Evolutionary conservation across 2,113 vertebrate species (phyloP), one percentile per base, ranked within the genome.

Genomic region (Merops nubicus): DNA sequence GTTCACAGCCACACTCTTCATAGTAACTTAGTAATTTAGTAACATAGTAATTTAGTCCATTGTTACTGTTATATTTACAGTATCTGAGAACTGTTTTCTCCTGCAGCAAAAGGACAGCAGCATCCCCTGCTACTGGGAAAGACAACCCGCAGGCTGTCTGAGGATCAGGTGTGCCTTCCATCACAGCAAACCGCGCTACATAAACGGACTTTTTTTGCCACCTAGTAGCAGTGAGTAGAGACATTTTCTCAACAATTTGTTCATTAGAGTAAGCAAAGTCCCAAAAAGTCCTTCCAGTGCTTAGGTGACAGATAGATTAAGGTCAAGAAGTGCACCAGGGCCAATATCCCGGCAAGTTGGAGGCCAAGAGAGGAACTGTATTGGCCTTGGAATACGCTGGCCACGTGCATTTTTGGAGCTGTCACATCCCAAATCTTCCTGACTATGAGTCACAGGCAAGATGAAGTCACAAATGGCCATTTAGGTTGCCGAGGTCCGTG

Each of bases 191-290:
- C 97, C 98, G 81, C 96, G 98, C 85, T 89, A 97, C 89, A 98
- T 98, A 88, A 98, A 98, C 87, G 98, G 98, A 96, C 96, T 98
- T 73, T 98, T 98, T 97, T 95, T 98, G 83, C 98, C 98, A 92
- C 96, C 98, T 70, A 98, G 92, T 89, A 97, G 84, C 96, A 98
- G 98, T 98, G 88, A 98, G 97, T 98, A 97, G 45, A 96, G 51
- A 67, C 91, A 65, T 82, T 84, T 97, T 91, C 75, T 77, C 19
- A 88, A 76, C 78, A 56, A 59, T 43, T 48, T 89, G 21, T 38
- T 56, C 9, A 29, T 73, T 73, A 26, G 60, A 83, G 36, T 43
- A 48, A 89, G 4, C 15, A 64, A 75, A 68, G 67, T 33, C 53
- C 1, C 28, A 57, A 80, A 33, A 36, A 29, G 7, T 56, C 16